A percentile compares a stretch with the other conserved stretches of the same genome.
These are phyloP conservation scores for Hippocampus mohnikei DNA, from an alignment of 2,113 vertebrate species.

Conservation along the genomic window DNA sequence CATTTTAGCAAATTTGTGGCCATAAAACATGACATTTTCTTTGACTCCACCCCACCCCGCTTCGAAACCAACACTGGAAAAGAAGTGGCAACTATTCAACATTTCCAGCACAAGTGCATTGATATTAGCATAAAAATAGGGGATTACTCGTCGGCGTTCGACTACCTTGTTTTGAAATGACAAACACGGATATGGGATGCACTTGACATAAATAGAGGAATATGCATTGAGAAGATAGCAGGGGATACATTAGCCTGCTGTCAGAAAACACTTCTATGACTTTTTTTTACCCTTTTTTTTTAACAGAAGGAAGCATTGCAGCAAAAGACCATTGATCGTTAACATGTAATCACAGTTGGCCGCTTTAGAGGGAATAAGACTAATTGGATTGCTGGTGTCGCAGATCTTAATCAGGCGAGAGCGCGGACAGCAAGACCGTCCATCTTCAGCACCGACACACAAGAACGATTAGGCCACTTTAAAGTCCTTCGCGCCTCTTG, in stretches of 20 bases:
- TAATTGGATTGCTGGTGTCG: constrained; percentile 57
- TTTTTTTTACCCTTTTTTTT: not conserved
- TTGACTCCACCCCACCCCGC: too few species aligned
- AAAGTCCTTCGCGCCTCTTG: constrained; percentile 13
- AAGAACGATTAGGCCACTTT: constrained; percentile 25
- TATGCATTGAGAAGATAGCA: constrained; percentile 1
- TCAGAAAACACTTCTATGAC: constrained; percentile 36
- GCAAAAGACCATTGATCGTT: constrained; percentile 37
- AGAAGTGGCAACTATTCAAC: not conserved
- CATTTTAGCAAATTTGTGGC: too few species aligned
- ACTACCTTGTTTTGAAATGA: constrained; percentile 40
- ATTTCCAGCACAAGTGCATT: not conserved
- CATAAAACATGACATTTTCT: too few species aligned
- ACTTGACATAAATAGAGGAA: constrained; percentile 18
- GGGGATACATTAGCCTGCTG: constrained; percentile 21
- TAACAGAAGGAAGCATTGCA: constrained; percentile 1
- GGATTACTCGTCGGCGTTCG: not conserved
- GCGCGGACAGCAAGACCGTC: constrained; percentile 8
- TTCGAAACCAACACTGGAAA: not conserved
- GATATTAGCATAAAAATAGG: not conserved
- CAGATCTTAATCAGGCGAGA: constrained; percentile 52
- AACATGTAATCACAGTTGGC: constrained; percentile 35
- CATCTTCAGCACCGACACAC: constrained; percentile 27
- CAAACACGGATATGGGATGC: constrained; percentile 14
- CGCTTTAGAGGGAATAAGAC: constrained; percentile 35